phyloP scores from a whole-genome alignment of 2,797 vertebrate genomes.

The Thalassophryne amazonica region DNA sequence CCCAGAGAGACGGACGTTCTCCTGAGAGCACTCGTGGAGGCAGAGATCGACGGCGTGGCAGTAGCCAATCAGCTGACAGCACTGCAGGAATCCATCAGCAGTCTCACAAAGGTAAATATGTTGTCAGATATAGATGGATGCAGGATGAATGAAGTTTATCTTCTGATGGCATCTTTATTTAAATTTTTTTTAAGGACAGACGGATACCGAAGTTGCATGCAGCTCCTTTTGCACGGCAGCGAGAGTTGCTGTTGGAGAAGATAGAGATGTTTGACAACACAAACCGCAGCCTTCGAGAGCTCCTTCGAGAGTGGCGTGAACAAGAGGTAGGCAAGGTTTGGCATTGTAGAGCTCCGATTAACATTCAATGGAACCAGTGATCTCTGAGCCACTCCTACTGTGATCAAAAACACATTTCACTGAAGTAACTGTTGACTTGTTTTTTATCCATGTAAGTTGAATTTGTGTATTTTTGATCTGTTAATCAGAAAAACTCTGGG shows the following conservation, averaged over 20 bases:
- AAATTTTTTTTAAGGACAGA: conserved; percentile 79
- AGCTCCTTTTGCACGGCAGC: conserved; percentile 79
- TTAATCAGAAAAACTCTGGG: too few species aligned
- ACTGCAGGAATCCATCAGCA: conserved; percentile 79
- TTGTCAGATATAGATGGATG: too few species aligned
- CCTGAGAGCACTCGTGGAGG: conserved; percentile 84
- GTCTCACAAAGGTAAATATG: conserved; percentile 74
- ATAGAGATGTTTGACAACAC: conserved; percentile 86
- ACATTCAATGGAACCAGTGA: too few species aligned
- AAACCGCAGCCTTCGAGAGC: conserved; percentile 82
- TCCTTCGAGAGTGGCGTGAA: conserved; percentile 83
- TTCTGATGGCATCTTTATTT: background rate
- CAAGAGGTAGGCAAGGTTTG: conserved; percentile 76
- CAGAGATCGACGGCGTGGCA: conserved; percentile 87
- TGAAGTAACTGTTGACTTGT: too few species aligned
- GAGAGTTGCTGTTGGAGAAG: conserved; percentile 86
- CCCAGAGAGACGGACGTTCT: conserved; percentile 80
- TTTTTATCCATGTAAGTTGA: too few species aligned
- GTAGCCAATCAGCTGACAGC: conserved; percentile 85
- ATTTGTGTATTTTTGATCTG: too few species aligned
- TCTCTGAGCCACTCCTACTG: too few species aligned
- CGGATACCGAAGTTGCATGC: conserved; percentile 78
- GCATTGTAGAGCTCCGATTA: too few species aligned
- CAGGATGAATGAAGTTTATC: background rate
- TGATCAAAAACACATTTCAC: too few species aligned